A percentile compares a stretch with the other conserved stretches of the same genome.
These are phyloP conservation scores for Torymus tubicola DNA, from an alignment of 2,888 invertebrate species.

Conservation along the genomic window DNA sequence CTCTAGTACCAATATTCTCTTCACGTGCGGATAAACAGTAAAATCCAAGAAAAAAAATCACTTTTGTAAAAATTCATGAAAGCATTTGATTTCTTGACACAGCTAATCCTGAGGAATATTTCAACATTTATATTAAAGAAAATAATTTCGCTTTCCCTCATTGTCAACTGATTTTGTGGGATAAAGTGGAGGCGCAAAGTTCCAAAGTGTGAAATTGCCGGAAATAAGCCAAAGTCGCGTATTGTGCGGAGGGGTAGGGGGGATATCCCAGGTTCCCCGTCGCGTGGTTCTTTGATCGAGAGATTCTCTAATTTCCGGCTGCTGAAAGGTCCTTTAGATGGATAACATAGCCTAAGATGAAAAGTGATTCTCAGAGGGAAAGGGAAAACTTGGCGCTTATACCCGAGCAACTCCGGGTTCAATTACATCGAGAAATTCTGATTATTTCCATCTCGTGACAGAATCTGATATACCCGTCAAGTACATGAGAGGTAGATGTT, in stretches of 20 bases:
- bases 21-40: too few species aligned
- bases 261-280: background rate
- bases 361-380: slow-evolving; percentile 8
- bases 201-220: slow-evolving; percentile 30
- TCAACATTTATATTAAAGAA: background rate
- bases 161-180: background rate
- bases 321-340: slow-evolving; percentile 27
- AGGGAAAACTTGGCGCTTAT: background rate
- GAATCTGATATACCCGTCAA: too few species aligned
- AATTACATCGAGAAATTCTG: background rate
- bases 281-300: slow-evolving; percentile 23
- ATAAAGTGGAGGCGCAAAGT: slow-evolving; percentile 5
- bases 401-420: too few species aligned
- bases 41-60: too few species aligned
- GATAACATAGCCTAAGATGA: background rate
- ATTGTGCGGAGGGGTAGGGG: too few species aligned
- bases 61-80: too few species aligned
- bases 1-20: too few species aligned
- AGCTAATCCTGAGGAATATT: background rate
- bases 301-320: slow-evolving; percentile 45
- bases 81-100: too few species aligned
- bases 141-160: slow-evolving; percentile 18
- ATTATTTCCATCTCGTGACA: background rate
- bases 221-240: slow-evolving; percentile 17
- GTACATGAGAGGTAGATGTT: too few species aligned